Evolutionary conservation across 92 coral and sea anemone genomes (phyloP), one percentile per base, ranked within the genome.

Genomic region (Phenganax marumi): DNA sequence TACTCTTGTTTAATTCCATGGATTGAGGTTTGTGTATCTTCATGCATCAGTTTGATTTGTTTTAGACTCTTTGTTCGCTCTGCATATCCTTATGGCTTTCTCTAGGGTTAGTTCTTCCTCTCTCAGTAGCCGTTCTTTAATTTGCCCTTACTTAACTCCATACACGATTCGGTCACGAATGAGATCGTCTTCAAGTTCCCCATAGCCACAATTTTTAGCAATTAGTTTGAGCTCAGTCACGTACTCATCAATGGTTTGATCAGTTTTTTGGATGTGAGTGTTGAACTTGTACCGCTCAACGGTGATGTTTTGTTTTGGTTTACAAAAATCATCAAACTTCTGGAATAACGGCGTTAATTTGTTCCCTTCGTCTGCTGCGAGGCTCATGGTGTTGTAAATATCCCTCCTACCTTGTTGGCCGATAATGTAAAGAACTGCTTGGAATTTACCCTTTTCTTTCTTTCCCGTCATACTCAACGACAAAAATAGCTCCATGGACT

Each of bases 221-320:
- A 84, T 50, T 47, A 84, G 0, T 75, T 75, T 84, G 0, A 84
- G 83, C 11, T 56, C 81, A 7, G 54, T 83, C 53, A 83, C 82
- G 21, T 83, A 83, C 17, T 83, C 24, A 70, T 81, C 81, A 25
- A 70, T 83, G 10, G 73, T 22, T 51, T 52, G 13, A 46, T 83
- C 86, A 19, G 55, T 73, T 33, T 16, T 51, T 25, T 55, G 86
- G 19, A 9, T 50, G 51, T 13, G 71, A 24, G 73, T 73, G 43
- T 71, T 82, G 68, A 82, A 70, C 52, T 70, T 81, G 64, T 50
- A 81, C 18, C 81, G 24, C 52, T 83, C 86, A 54, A 83, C 65
- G 0, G 70, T 70, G 11, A 83, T 73, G 73, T 83, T 83, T 61
- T 83, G 52, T 54, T 65, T 72, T 2, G 86, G 65, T 68, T 81